Percentiles rank a stretch among this genome's conserved stretches.
Conservation (phyloP, 2,888 invertebrate genomes). For the Meloe dianella region DNA sequence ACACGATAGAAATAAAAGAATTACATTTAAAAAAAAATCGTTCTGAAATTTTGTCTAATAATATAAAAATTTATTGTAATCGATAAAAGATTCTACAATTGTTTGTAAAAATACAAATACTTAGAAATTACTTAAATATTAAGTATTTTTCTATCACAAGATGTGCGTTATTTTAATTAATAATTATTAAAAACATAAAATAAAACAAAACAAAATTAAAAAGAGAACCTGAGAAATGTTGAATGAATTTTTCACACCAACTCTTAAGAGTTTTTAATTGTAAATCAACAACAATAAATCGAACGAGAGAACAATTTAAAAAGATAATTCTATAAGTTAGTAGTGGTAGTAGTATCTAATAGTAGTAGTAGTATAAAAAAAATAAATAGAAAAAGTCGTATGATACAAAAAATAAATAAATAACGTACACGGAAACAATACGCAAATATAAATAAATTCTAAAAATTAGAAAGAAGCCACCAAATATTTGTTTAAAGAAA, state of each 20-base stretch:
- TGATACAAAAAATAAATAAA: slow-evolving; percentile 36
- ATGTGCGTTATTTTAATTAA: slow-evolving; percentile 40
- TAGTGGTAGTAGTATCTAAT: slow-evolving; percentile 12
- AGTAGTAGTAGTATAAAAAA: slow-evolving; percentile 19
- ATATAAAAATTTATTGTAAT: slow-evolving; percentile 22
- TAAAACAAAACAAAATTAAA: slow-evolving; percentile 33
- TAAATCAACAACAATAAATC: slow-evolving; percentile 22
- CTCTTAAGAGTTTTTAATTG: background rate
- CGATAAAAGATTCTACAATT: slow-evolving; percentile 38
- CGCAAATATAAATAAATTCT: slow-evolving; percentile 39
- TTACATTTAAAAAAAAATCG: slow-evolving; percentile 34
- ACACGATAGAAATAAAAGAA: slow-evolving; percentile 30
- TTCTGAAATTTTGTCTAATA: slow-evolving; percentile 24
- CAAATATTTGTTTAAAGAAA: slow-evolving; percentile 28
- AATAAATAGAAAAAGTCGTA: slow-evolving; percentile 34
- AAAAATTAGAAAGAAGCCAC: slow-evolving; percentile 38
- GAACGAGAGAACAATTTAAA: slow-evolving; percentile 22
- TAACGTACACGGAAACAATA: slow-evolving; percentile 37
- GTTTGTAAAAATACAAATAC: slow-evolving; percentile 56
- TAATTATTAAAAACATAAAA: slow-evolving; percentile 25
- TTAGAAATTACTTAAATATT: slow-evolving; percentile 55
- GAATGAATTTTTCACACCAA: slow-evolving; percentile 27
- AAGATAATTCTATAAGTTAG: slow-evolving; percentile 20
- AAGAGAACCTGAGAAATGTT: slow-evolving; percentile 33
- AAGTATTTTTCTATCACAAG: slow-evolving; percentile 56